Evolutionary conservation across 2,113 vertebrate species (phyloP).

Genomic region (Indicator maculatus): DNA sequence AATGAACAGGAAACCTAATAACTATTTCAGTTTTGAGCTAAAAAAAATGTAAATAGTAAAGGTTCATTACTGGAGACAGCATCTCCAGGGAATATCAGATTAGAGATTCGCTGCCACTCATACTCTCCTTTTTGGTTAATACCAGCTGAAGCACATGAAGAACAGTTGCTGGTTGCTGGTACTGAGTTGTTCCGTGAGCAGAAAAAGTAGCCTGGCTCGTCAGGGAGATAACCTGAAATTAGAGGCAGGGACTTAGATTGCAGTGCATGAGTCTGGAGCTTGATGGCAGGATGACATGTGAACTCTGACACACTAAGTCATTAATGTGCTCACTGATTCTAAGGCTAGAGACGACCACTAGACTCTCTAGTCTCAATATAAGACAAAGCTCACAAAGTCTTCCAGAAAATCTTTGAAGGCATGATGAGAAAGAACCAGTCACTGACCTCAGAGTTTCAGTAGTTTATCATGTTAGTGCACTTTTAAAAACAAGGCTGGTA

Average conservation of each 20-base stretch:
- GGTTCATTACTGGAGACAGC: not conserved
- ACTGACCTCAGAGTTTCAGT: not conserved
- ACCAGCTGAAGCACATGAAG: rapidly evolving
- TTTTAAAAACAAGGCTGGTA: not conserved
- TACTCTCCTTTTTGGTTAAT: not conserved
- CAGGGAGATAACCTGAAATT: not conserved
- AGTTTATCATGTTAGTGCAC: not conserved
- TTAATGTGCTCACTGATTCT: not conserved
- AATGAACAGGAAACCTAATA: not conserved
- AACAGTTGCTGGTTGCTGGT: not conserved
- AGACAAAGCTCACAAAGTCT: not conserved
- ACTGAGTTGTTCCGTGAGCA: not conserved
- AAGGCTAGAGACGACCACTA: not conserved
- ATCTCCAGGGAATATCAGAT: not conserved
- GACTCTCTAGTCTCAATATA: not conserved
- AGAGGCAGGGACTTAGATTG: not conserved
- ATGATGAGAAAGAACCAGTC: not conserved
- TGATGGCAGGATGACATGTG: not conserved
- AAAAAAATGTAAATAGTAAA: not conserved
- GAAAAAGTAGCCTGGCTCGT: not conserved
- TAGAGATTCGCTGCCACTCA: not conserved
- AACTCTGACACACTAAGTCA: not conserved
- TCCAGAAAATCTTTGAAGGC: not conserved
- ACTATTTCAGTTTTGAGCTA: not conserved
- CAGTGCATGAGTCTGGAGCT: not conserved